Percentiles rank a stretch among this genome's conserved stretches.
These are phyloP conservation scores for Serrognathus titanus DNA, from an alignment of 2,888 invertebrate species.

Conservation along the genomic window DNA sequence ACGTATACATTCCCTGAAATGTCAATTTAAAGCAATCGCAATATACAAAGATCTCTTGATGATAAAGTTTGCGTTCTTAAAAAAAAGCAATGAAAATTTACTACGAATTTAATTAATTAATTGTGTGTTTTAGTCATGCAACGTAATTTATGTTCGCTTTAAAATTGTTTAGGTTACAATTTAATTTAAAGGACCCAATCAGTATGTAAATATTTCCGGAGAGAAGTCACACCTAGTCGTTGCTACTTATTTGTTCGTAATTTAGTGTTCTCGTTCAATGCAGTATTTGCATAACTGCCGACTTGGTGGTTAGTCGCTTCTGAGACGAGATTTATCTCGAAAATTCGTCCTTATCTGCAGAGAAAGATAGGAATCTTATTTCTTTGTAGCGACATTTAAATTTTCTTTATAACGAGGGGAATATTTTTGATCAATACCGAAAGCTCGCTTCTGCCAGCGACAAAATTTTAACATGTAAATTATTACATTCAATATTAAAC, in stretches of 20 bases:
- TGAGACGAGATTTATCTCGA: background rate
- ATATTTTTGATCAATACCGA: too few relatives aligned
- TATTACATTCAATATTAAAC: too few relatives aligned
- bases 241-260: constrained; percentile 17
- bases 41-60: background rate
- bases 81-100: background rate
- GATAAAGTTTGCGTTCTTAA: background rate
- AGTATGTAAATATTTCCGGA: constrained; percentile 17
- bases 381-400: background rate
- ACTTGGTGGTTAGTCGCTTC: constrained; percentile 5
- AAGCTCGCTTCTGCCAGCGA: too few relatives aligned
- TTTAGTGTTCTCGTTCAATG: constrained; percentile 13
- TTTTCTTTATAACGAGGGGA: too few relatives aligned
- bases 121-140: background rate
- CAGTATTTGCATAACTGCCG: constrained; percentile 19
- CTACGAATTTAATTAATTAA: background rate
- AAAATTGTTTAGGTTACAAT: constrained; percentile 14
- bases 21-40: background rate
- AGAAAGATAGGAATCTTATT: constrained; percentile 2
- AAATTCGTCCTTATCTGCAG: background rate
- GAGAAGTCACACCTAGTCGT: constrained; percentile 9
- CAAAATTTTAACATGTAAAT: too few relatives aligned
- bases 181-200: constrained; percentile 18
- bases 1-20: background rate
- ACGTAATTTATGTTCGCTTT: constrained; percentile 1